These are phyloP conservation scores for Danio jaintianensis DNA, from an alignment of 2,797 vertebrate species.

Conservation along the genomic window DNA sequence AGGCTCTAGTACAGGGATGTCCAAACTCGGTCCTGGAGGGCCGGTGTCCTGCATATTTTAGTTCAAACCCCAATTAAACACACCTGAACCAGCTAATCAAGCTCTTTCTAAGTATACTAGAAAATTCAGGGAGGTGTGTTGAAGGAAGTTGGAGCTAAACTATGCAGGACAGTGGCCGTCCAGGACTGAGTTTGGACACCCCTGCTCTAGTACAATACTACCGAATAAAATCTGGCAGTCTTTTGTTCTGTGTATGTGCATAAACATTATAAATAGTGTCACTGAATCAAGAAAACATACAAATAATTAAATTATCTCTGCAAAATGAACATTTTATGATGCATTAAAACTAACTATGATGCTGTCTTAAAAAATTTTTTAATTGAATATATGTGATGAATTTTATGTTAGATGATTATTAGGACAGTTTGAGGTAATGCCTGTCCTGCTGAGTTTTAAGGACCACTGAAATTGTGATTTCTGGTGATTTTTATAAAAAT, in stretches of 20 bases:
- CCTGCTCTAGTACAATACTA: constrained; percentile 11
- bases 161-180: too few species aligned
- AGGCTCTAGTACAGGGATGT: constrained; percentile 5
- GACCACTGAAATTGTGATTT: neutral
- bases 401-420: neutral
- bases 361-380: neutral
- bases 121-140: too few species aligned
- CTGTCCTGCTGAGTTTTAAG: neutral
- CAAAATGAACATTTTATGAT: neutral
- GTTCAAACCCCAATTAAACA: too few species aligned
- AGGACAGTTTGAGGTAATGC: neutral
- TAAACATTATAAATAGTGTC: neutral
- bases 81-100: too few species aligned
- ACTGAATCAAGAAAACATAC: neutral
- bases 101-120: too few species aligned
- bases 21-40: too few species aligned
- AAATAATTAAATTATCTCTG: too few species aligned
- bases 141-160: too few species aligned
- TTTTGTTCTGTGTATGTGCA: constrained; percentile 21
- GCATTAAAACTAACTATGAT: neutral
- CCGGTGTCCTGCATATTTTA: too few species aligned
- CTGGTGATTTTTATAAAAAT: too few species aligned
- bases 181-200: too few species aligned
- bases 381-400: neutral
- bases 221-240: neutral